These are phyloP conservation scores for Chloroceryle inda DNA, from an alignment of 2,797 vertebrate genomes.

Conservation along the genomic window DNA sequence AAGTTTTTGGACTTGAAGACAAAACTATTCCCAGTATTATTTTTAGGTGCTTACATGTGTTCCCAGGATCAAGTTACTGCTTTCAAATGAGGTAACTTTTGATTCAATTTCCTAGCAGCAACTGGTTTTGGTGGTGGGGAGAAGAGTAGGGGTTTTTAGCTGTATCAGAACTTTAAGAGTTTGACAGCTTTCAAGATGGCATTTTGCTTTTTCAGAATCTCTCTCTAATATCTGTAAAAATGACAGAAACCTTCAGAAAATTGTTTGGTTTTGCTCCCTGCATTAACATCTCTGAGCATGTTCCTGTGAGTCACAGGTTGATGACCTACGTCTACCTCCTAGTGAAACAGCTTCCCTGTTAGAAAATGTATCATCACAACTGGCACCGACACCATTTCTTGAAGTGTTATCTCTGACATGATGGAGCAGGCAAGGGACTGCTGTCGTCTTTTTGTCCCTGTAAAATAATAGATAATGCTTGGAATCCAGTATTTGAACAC, in stretches of 20 bases:
- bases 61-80: not conserved
- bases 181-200: not conserved
- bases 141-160: not conserved
- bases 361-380: not conserved
- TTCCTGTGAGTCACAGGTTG: not conserved
- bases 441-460: not conserved
- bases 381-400: not conserved
- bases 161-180: not conserved
- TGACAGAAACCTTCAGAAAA: not conserved
- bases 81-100: not conserved
- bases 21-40: not conserved
- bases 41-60: not conserved
- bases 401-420: not conserved
- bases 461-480: slow-evolving; percentile 11
- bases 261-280: not conserved
- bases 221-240: not conserved
- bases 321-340: not conserved
- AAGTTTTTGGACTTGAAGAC: not conserved
- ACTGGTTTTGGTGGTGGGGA: not conserved
- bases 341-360: not conserved
- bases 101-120: not conserved
- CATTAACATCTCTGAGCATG: not conserved
- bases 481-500: slow-evolving; percentile 10
- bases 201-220: not conserved
- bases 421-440: not conserved